Evolutionary conservation across 2,888 invertebrate species (phyloP).

Genomic region (Torymus aiolomorphi): DNA sequence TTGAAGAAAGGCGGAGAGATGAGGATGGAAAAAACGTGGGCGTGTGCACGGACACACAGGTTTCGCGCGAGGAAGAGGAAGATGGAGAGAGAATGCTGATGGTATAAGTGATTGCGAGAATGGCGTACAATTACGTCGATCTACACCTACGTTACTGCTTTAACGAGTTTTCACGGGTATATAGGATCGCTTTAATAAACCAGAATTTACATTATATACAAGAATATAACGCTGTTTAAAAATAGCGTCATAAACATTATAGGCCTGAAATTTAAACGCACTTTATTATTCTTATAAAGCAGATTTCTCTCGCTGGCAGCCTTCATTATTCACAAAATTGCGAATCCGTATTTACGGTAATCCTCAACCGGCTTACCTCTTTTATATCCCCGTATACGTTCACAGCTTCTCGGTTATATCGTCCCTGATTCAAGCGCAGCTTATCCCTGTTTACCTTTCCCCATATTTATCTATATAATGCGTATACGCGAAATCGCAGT

Average conservation of each 20-base stretch:
- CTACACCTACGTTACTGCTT: background rate
- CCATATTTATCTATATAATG: too few species aligned
- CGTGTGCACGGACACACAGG: background rate
- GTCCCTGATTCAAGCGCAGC: too few species aligned
- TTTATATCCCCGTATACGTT: background rate
- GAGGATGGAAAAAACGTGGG: background rate
- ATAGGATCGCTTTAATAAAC: too few species aligned
- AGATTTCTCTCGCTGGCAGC: too few species aligned
- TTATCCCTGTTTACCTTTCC: too few species aligned
- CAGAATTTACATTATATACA: too few species aligned
- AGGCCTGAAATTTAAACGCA: too few species aligned
- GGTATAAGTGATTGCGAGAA: slow-evolving; percentile 31
- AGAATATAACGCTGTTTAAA: too few species aligned
- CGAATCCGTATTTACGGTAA: slow-evolving; percentile 23
- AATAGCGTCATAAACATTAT: too few species aligned
- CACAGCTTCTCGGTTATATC: background rate
- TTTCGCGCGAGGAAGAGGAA: background rate
- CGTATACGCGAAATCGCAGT: too few species aligned
- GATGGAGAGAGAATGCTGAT: background rate
- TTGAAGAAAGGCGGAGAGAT: background rate
- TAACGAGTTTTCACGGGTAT: background rate
- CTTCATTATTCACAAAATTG: background rate
- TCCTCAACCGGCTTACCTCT: slow-evolving; percentile 3
- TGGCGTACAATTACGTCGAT: slow-evolving; percentile 23
- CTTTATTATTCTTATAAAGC: too few species aligned